Evolutionary conservation across 2,797 vertebrate genomes (phyloP).

Genomic region (Intellagama lesueurii): DNA sequence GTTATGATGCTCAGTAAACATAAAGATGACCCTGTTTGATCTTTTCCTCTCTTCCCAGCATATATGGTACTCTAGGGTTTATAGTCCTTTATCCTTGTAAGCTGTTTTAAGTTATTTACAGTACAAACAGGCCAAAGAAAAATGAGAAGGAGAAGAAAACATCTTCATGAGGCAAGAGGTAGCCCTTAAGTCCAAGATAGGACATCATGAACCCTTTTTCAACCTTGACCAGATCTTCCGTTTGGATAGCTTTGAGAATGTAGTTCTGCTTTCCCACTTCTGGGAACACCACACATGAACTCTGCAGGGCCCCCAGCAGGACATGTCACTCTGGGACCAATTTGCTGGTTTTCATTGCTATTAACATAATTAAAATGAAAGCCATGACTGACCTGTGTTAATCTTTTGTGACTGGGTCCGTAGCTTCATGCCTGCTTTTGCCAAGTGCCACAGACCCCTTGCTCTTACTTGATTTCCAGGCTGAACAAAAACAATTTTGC

Average conservation of each 20-base stretch:
- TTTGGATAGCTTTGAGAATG: not conserved
- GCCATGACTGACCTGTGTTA: constrained; percentile 8
- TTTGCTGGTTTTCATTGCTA: constrained; percentile 20
- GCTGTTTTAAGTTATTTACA: not conserved
- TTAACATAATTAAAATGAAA: constrained; percentile 34
- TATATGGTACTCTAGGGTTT: not conserved
- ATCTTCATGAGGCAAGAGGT: not conserved
- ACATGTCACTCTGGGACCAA: not conserved
- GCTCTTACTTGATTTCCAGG: not conserved
- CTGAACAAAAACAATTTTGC: not conserved
- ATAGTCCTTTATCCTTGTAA: constrained; percentile 1
- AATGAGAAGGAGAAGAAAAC: not conserved
- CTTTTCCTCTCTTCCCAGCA: not conserved
- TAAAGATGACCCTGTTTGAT: not conserved
- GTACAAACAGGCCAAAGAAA: not conserved
- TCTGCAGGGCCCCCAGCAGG: constrained; percentile 11
- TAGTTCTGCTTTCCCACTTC: not conserved
- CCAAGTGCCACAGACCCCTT: not conserved
- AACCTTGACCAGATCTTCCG: not conserved
- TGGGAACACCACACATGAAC: not conserved
- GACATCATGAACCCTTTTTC: not conserved
- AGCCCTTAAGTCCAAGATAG: not conserved
- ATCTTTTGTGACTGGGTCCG: constrained; percentile 13
- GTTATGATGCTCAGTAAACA: too few species aligned
- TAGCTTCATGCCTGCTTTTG: not conserved